Evolutionary conservation across 2,797 vertebrate genomes (phyloP).

Genomic region (Spheniscus humboldti): DNA sequence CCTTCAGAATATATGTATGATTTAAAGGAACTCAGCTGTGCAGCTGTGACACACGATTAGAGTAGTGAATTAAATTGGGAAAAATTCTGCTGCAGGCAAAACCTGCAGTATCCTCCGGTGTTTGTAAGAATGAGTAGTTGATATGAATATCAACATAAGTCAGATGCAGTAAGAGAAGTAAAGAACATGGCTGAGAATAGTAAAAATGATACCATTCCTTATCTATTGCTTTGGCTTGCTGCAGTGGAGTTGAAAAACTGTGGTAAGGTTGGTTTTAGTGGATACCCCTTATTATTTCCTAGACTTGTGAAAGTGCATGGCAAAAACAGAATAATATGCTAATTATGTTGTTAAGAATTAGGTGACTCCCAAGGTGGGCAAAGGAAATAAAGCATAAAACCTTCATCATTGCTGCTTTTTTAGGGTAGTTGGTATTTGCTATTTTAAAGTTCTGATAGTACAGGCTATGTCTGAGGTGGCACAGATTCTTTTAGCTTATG

Average conservation of each 20-base stretch:
- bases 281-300: background rate
- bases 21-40: slow-evolving; percentile 29
- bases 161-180: background rate
- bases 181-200: background rate
- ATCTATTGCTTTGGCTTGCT: background rate
- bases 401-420: background rate
- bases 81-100: slow-evolving; percentile 35
- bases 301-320: background rate
- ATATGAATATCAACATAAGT: background rate
- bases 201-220: background rate
- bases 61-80: slow-evolving; percentile 33
- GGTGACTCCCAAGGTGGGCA: background rate
- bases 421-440: background rate
- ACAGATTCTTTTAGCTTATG: background rate
- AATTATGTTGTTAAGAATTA: background rate
- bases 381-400: background rate
- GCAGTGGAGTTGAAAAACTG: background rate
- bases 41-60: slow-evolving; percentile 44
- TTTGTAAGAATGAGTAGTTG: background rate
- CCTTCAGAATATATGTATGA: background rate
- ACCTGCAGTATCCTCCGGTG: background rate
- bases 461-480: background rate
- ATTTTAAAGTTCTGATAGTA: background rate
- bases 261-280: background rate
- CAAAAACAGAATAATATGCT: background rate